Evolutionary conservation across 2,113 vertebrate species (phyloP).

Genomic region (Mystacornis crossleyi): DNA sequence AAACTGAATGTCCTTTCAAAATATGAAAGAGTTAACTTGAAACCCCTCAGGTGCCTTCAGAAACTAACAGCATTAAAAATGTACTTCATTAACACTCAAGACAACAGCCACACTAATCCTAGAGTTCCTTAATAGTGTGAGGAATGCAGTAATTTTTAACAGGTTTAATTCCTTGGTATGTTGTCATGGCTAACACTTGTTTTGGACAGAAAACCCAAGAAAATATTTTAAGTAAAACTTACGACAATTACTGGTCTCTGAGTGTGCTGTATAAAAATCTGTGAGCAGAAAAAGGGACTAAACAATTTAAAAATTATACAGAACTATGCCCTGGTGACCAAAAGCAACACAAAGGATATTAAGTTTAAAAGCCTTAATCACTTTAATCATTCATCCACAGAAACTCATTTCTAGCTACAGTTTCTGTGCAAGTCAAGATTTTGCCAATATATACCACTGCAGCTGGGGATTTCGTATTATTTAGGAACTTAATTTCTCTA

Average conservation of each 20-base stretch:
- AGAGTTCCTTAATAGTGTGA: not conserved
- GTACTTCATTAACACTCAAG: not conserved
- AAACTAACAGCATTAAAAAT: not conserved
- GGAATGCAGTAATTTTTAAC: slow-evolving; percentile 35
- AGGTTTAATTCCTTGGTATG: not conserved
- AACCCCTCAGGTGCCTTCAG: not conserved
- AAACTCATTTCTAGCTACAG: not conserved
- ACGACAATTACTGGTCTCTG: not conserved
- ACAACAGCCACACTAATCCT: slow-evolving; percentile 7
- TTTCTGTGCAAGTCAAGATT: not conserved
- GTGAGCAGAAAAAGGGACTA: not conserved
- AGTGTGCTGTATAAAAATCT: not conserved
- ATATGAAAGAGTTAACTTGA: not conserved
- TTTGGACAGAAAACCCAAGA: not conserved
- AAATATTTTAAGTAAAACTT: not conserved
- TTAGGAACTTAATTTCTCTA: not conserved
- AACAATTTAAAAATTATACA: not conserved
- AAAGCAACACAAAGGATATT: not conserved
- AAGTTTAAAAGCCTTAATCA: not conserved
- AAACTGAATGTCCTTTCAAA: not conserved
- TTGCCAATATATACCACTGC: not conserved
- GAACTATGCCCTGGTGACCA: not conserved
- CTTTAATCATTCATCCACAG: not conserved
- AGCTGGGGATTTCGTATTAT: not conserved
- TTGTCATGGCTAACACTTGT: not conserved